A percentile compares a stretch with the other conserved stretches of the same genome.
Conservation (phyloP, 2,113 vertebrate genomes). For the Sylvietta virens region DNA sequence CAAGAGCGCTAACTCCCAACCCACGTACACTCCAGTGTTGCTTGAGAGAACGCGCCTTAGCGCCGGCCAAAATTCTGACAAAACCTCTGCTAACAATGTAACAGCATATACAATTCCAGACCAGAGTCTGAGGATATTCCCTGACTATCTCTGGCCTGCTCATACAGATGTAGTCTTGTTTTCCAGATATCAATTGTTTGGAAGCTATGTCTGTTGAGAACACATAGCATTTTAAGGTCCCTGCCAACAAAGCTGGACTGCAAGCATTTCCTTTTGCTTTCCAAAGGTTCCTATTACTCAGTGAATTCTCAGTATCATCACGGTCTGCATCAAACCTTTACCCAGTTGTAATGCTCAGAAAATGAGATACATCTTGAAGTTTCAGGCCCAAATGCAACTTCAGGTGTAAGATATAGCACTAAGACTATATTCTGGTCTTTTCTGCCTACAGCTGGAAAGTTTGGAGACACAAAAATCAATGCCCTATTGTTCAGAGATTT, state of each 20-base stretch:
- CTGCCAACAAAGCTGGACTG: neutral
- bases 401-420: neutral
- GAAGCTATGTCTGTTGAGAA: neutral
- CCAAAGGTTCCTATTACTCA: neutral
- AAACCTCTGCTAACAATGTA: neutral
- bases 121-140: neutral
- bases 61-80: neutral
- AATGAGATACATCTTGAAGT: neutral
- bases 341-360: neutral
- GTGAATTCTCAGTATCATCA: neutral
- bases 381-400: neutral
- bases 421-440: neutral
- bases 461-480: slow-evolving; percentile 60
- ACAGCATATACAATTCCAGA: neutral
- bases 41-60: neutral
- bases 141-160: neutral
- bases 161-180: neutral
- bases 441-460: slow-evolving; percentile 12
- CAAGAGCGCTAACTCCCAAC: neutral
- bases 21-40: fast-evolving
- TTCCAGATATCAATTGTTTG: neutral
- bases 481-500: slow-evolving; percentile 37
- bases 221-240: neutral
- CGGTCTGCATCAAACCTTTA: neutral
- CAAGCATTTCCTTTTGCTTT: neutral